Base-by-base conservation (phyloP, 2,888 invertebrate genomes). In the Fragum fragum region DNA sequence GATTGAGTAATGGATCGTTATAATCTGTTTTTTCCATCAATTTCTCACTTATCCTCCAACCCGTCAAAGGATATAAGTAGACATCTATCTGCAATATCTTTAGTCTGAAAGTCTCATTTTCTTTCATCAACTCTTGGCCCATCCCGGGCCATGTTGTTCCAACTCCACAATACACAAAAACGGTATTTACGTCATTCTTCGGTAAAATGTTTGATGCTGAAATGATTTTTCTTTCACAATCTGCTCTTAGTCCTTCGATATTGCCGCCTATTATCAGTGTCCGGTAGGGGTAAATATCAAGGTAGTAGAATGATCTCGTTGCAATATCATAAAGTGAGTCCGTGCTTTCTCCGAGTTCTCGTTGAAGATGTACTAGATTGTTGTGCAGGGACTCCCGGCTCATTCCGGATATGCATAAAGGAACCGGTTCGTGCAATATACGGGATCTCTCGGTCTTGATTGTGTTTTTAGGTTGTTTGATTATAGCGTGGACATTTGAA, bases 121-220 rank as follows among this genome's bases (percentile, higher is more conserved):
- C 73, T 26, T 21, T 61, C 70, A 90, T 80, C 68, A 91, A 39
- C 55, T 88, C 86, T 57, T 70, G 68, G 47, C 91, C 88, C 92
- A 92, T 92, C 6, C 90, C 90, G 21, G 72, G 72, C 91, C 91
- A 91, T 16, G 85, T 70, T 21, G 91, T 91, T 14, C 92, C 92
- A 75, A 91, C 90, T 1, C 92, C 92, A 83, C 90, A 86, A 73
- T 88, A 92, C 7, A 91, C 90, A 73, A 90, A 92, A 18, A 68
- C 14, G 6, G 18, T 36, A n/a, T 39, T 68, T 28, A 11, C 14
- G 16, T 63, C 28, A 11, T 18, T 39, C 2, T 32, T 1, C 0
- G 39, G 32, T 16, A 21, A 21, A 5, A 63, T 29, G n/a, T 21
- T 23, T n/a, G 39, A 11, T 6, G 36, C 42, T 6, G 14, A 11